Conservation (phyloP, 1,140 invertebrate genomes). For the Anastrepha obliqua region DNA sequence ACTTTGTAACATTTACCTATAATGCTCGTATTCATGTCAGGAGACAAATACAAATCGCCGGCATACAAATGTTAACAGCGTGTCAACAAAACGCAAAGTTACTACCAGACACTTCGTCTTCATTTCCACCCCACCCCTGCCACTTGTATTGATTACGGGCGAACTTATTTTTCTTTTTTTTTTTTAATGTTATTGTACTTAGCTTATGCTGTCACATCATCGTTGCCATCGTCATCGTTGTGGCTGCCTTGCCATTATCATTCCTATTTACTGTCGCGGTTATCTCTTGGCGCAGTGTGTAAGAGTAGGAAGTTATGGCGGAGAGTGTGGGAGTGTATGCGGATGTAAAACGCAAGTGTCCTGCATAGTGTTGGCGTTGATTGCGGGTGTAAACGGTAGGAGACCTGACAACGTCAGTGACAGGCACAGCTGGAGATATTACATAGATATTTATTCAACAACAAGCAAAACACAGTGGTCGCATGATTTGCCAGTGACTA, state of each 20-base stretch:
- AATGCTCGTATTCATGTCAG: background rate
- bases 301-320: too few species aligned
- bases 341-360: too few species aligned
- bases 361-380: too few species aligned
- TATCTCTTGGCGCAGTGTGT: background rate
- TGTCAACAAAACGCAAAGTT: slow-evolving; percentile 45
- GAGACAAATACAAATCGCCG: slow-evolving; percentile 23
- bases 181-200: too few species aligned
- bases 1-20: too few species aligned
- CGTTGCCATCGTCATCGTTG: background rate
- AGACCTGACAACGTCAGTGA: background rate
- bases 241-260: background rate
- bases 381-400: background rate
- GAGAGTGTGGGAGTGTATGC: too few species aligned
- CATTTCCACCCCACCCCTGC: background rate
- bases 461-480: too few species aligned
- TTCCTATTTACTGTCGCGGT: slow-evolving; percentile 1
- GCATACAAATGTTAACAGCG: slow-evolving; percentile 46
- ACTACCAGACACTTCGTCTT: background rate
- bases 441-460: too few species aligned
- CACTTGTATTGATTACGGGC: background rate
- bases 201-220: background rate
- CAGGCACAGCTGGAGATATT: background rate
- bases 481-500: too few species aligned
- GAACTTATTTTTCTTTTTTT: too few species aligned